A percentile compares a stretch with the other conserved stretches of the same genome.
These are phyloP conservation scores for Danio kyathit DNA, from an alignment of 2,797 vertebrate species.

Conservation along the genomic window DNA sequence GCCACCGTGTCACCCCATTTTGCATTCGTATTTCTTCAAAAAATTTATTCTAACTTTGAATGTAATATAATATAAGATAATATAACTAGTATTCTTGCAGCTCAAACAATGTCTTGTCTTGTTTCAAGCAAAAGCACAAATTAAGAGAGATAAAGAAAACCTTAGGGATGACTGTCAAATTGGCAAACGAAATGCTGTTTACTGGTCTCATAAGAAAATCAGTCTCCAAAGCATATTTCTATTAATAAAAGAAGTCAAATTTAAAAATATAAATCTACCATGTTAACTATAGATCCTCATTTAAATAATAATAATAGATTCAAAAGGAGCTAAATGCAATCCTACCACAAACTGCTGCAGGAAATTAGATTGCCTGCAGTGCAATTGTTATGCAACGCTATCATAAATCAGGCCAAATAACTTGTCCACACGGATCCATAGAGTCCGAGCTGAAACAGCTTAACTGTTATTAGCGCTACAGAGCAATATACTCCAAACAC, in stretches of 20 bases:
- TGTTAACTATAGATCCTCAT: not conserved
- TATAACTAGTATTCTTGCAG: no score
- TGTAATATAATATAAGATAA: no score
- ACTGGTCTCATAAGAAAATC: not conserved
- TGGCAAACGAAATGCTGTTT: no score
- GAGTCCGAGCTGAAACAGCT: conserved; percentile 37
- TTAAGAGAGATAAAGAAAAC: no score
- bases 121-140: no score
- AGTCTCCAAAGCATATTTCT: no score
- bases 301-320: conserved; percentile 10
- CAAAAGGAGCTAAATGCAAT: not conserved
- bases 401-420: conserved; percentile 54
- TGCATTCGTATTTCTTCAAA: no score
- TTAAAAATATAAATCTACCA: not conserved
- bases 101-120: no score
- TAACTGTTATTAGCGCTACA: conserved; percentile 56
- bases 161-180: no score
- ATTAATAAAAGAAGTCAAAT: not conserved
- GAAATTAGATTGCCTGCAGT: conserved; percentile 58
- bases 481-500: conserved; percentile 44
- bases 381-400: conserved; percentile 61
- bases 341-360: conserved; percentile 53
- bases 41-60: no score
- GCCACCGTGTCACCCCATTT: no score
- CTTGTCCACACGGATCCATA: conserved; percentile 14